Conservation (phyloP, 92 coral and sea anemone genomes). For the Zoanthus sansibaricus region DNA sequence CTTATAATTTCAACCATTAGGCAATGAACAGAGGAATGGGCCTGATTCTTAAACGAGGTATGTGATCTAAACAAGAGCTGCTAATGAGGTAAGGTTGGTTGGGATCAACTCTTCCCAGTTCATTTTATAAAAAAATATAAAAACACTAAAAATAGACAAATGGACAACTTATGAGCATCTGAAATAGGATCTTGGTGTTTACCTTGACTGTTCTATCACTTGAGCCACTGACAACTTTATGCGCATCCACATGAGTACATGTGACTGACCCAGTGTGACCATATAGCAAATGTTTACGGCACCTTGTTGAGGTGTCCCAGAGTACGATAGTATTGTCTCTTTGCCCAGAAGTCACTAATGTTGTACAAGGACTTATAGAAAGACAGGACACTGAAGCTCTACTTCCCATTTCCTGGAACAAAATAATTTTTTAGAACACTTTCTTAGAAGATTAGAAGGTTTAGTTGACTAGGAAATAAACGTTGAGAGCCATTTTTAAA, state of each 20-base stretch:
- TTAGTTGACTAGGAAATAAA: too few species aligned
- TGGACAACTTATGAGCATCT: neutral
- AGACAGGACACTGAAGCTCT: constrained; percentile 85
- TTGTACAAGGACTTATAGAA: constrained; percentile 89
- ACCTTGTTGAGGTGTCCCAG: constrained; percentile 85
- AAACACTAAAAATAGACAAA: neutral
- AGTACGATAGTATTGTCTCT: constrained; percentile 83
- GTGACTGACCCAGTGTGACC: constrained; percentile 96
- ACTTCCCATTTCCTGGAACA: constrained; percentile 81
- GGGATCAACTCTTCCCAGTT: too few species aligned
- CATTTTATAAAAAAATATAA: neutral
- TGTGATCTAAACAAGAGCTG: too few species aligned
- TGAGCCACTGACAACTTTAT: constrained; percentile 91
- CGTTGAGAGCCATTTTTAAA: too few species aligned
- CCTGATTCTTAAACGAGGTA: too few species aligned
- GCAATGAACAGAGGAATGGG: too few species aligned
- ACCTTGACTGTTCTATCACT: constrained; percentile 95
- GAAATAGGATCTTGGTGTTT: neutral
- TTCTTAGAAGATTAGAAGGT: too few species aligned
- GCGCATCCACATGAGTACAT: constrained; percentile 89
- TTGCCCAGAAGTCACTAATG: constrained; percentile 86
- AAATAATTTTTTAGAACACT: too few species aligned
- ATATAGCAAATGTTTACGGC: constrained; percentile 75
- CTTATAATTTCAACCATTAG: too few species aligned
- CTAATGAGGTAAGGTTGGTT: too few species aligned